Percentiles rank a stretch among this genome's conserved stretches.
Conservation (phyloP, 2,113 vertebrate genomes). For the Crotalus horridus region DNA sequence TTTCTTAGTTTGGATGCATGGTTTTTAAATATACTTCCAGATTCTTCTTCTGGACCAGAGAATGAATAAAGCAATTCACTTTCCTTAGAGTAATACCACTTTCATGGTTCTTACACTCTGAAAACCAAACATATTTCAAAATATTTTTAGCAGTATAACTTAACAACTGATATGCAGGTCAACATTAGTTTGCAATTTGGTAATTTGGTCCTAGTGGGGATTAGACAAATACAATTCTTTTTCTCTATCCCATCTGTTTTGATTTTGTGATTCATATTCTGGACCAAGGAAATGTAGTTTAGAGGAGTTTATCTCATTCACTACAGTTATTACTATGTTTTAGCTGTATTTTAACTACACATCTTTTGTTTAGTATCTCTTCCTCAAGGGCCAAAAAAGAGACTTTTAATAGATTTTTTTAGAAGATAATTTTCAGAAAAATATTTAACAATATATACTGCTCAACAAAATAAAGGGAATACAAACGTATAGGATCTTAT, state of each 20-base stretch:
- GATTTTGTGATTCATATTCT: neutral
- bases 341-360: too few species aligned
- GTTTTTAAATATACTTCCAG: neutral
- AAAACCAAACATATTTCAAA: neutral
- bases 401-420: neutral
- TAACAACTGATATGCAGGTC: neutral
- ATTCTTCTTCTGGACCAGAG: neutral
- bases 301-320: neutral
- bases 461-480: too few species aligned
- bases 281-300: neutral
- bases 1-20: neutral
- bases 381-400: neutral
- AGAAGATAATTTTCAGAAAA: neutral
- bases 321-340: neutral
- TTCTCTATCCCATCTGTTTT: neutral
- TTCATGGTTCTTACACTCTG: neutral
- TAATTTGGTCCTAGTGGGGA: neutral
- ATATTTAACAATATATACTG: neutral
- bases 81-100: neutral
- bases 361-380: neutral
- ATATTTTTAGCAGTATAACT: neutral
- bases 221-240: conserved; percentile 1
- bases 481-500: too few species aligned
- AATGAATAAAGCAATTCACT: neutral
- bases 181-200: neutral